Base-by-base conservation (phyloP, 2,888 invertebrate genomes). In the Griposia aprilina region DNA sequence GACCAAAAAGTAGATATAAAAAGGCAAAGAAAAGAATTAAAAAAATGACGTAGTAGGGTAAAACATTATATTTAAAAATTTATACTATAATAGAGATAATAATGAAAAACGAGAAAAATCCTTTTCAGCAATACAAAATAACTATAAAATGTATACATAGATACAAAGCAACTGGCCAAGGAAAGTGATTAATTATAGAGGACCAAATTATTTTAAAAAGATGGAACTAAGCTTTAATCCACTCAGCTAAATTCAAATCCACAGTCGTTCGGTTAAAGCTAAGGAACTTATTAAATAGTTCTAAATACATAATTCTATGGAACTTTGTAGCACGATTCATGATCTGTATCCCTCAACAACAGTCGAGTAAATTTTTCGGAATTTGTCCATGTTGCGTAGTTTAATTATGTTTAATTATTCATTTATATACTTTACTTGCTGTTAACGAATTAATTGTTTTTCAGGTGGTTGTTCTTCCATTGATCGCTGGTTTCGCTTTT, bases 401-500 rank as follows among this genome's bases (percentile, higher is more conserved):
- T n/a, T n/a, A n/a, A n/a, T n/a, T n/a, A n/a, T n/a, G n/a, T n/a
- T n/a, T 11, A 23, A 62, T 60, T 26, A 15, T 15, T 11, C 1
- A 55, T n/a, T 55, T 4, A 3, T 13, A n/a, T 30, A 59, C 26
- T 26, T 59, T 59, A 59, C 26, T 59, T 59, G 2, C 3, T 36
- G 1, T 48, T 74, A 55, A 63, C 10, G 11, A 71, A 48, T 36
- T 45, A 6, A 17, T 52, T 74, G 30, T 45, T 26, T 83, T 94
- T 45, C 92, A 97, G 97, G 94, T 97, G 26, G 96, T 97, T 41
- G 97, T 97, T 11, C 95, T 97, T 15, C 97, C 98, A 11, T 94
- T 98, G 26, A 95, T 98, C 80, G 97, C 98, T 89, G 97, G 97
- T 74, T 98, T 98, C 87, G 98, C 97, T n/a, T 94, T 98, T 74